A percentile compares a stretch with the other conserved stretches of the same genome.
Evolutionary conservation across 2,888 invertebrate genomes (phyloP).

Genomic region (Arrhopalites spinosus): DNA sequence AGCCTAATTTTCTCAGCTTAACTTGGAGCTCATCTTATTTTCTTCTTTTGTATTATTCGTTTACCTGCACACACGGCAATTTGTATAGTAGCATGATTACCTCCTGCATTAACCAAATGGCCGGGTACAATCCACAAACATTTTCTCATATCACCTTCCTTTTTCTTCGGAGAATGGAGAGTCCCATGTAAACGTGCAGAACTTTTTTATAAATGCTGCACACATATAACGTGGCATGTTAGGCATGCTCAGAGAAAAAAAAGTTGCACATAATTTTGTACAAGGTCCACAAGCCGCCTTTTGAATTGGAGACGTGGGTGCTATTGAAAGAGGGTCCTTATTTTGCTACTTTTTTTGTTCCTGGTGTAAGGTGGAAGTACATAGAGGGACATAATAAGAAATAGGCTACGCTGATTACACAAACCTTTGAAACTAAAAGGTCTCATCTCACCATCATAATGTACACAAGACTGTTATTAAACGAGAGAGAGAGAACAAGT

Average conservation of each 20-base stretch:
- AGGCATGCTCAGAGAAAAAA: too few species aligned
- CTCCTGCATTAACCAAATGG: too few species aligned
- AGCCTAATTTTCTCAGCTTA: neutral
- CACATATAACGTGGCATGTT: neutral
- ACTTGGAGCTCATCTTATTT: neutral
- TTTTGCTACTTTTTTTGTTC: too few species aligned
- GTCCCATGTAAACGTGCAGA: neutral
- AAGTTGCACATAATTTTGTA: too few species aligned
- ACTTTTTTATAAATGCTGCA: neutral
- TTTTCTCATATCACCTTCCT: too few species aligned
- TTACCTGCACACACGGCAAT: too few species aligned
- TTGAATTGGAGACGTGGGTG: neutral
- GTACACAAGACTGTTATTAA: conserved; percentile 20
- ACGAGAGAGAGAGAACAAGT: neutral
- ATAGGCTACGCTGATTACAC: neutral
- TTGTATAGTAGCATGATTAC: too few species aligned
- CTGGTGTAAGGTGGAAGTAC: neutral
- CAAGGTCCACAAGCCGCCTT: too few species aligned
- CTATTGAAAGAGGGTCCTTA: neutral
- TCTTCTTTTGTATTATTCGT: neutral
- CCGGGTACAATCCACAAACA: too few species aligned
- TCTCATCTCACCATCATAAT: conserved; percentile 15
- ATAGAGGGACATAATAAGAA: neutral
- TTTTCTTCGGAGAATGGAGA: neutral
- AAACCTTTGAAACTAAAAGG: conserved; percentile 21